Conservation (phyloP, 2,113 vertebrate genomes). For the Lontra canadensis region DNA sequence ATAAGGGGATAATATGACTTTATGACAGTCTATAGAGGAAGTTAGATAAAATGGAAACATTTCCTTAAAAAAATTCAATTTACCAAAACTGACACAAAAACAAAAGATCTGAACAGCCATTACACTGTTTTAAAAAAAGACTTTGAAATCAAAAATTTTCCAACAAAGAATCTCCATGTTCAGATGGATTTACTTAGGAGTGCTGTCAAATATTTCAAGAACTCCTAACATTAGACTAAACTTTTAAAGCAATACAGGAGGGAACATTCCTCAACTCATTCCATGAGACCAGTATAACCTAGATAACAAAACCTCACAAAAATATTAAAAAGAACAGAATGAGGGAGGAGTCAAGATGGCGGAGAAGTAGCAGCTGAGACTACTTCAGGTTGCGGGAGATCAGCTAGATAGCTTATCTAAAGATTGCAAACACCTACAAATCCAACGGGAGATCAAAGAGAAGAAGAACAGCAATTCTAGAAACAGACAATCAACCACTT, state of each 20-base stretch:
- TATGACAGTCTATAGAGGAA: background rate
- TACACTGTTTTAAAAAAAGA: background rate
- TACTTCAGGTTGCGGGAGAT: no score
- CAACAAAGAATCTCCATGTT: background rate
- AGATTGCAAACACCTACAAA: no score
- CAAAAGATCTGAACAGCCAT: background rate
- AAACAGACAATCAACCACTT: no score
- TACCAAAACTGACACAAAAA: background rate
- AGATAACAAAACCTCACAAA: background rate
- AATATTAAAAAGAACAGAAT: background rate
- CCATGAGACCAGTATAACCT: background rate
- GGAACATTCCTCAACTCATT: background rate
- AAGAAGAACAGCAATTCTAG: no score
- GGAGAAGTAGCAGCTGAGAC: no score
- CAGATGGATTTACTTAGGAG: background rate
- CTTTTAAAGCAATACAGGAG: background rate
- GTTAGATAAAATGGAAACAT: background rate
- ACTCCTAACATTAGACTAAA: background rate
- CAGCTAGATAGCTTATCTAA: no score
- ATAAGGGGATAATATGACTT: background rate
- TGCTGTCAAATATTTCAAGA: constrained; percentile 4
- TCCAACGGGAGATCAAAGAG: no score
- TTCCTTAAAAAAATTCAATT: background rate
- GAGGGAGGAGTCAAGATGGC: no score
- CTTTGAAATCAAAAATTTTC: background rate